phyloP scores from a whole-genome alignment of 1,140 invertebrate species.

The Ruditapes philippinarum region DNA sequence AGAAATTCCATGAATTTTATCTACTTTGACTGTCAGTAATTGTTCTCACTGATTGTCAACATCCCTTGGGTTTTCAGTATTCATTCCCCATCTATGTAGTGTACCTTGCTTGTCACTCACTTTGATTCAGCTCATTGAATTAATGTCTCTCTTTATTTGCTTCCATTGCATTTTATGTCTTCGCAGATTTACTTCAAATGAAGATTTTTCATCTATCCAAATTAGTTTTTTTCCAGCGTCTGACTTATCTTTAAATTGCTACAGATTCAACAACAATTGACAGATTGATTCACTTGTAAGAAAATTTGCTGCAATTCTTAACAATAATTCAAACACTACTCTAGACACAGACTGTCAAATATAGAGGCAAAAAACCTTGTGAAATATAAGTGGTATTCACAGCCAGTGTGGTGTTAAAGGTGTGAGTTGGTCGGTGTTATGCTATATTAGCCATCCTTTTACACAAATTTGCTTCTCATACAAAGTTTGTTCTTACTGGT shows the following conservation, averaged over 20 bases:
- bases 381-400: background rate
- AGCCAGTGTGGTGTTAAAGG: background rate
- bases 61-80: conserved; percentile 45
- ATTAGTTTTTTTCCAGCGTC: background rate
- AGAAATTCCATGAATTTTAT: conserved; percentile 55
- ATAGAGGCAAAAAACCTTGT: background rate
- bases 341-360: background rate
- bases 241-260: background rate
- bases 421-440: background rate
- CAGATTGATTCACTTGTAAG: background rate
- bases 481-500: no score
- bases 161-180: conserved; percentile 14
- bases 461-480: no score
- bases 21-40: conserved; percentile 48
- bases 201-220: background rate
- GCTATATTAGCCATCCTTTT: no score
- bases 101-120: background rate
- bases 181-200: background rate
- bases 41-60: conserved; percentile 31
- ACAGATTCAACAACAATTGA: background rate
- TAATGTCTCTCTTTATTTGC: conserved; percentile 28
- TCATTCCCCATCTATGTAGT: conserved; percentile 21
- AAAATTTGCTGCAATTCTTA: background rate
- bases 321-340: background rate
- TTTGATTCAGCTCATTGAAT: conserved; percentile 33